These are phyloP conservation scores for Habrosyne pyritoides DNA, from an alignment of 2,888 invertebrate genomes.

Conservation along the genomic window DNA sequence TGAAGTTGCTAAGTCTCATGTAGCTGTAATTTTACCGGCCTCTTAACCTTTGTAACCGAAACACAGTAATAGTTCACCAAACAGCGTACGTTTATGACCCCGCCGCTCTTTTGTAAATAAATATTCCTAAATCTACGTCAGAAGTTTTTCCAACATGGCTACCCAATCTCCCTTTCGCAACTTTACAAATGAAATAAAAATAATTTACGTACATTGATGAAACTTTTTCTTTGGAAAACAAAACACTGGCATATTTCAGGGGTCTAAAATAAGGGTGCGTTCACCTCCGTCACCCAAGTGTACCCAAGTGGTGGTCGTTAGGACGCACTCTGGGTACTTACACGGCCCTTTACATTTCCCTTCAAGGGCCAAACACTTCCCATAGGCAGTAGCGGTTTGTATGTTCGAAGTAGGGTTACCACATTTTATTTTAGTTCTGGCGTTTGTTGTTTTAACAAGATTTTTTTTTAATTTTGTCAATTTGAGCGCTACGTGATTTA, in stretches of 20 bases:
- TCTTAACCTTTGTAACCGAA: no score
- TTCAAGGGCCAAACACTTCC: slow-evolving; percentile 7
- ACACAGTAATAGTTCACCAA: no score
- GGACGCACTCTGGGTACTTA: slow-evolving; percentile 8
- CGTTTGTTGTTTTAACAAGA: no score
- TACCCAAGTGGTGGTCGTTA: slow-evolving; percentile 11
- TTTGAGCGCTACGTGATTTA: no score
- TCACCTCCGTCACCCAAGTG: background rate
- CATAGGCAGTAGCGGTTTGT: background rate
- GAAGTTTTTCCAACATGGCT: background rate
- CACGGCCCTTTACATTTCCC: slow-evolving; percentile 12
- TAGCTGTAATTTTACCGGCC: no score
- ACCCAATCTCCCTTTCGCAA: background rate
- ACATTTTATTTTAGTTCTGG: no score
- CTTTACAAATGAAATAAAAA: background rate
- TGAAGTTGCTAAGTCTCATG: no score
- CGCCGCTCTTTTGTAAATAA: no score
- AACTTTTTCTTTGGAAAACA: background rate
- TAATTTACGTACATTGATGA: background rate
- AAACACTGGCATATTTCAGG: background rate
- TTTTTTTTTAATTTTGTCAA: no score
- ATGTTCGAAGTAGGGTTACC: slow-evolving; percentile 1
- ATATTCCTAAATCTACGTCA: no score
- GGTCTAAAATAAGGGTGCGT: background rate
- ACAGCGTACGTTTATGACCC: no score